Evolutionary conservation across 2,888 invertebrate genomes (phyloP).

Genomic region (Cynaeus angustus): DNA sequence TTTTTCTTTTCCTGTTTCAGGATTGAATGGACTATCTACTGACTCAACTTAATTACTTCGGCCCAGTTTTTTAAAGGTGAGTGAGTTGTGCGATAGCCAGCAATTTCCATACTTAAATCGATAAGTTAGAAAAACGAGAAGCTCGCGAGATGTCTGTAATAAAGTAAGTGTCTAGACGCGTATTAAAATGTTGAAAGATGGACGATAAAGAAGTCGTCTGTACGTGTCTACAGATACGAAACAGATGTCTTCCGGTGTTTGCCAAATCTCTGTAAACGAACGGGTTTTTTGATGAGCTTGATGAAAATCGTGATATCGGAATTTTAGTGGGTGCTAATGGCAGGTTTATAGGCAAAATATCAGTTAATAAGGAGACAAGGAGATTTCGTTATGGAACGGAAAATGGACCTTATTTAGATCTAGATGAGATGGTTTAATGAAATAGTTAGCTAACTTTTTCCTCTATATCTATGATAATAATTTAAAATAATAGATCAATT

Average conservation of each 20-base stretch:
- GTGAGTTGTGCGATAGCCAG: neutral
- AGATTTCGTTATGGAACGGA: too few relatives aligned
- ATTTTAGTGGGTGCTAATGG: neutral
- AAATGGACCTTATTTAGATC: too few relatives aligned
- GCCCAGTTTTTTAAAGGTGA: slow-evolving; percentile 35
- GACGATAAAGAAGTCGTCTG: slow-evolving; percentile 22
- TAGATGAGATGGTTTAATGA: too few relatives aligned
- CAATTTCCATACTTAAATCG: slow-evolving; percentile 19
- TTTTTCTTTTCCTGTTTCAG: slow-evolving; percentile 20
- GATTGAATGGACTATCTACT: slow-evolving; percentile 31
- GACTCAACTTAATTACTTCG: slow-evolving; percentile 13
- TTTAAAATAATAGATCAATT: too few relatives aligned
- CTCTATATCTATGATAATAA: too few relatives aligned
- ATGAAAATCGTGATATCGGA: neutral
- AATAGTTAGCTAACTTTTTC: too few relatives aligned
- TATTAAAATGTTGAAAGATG: slow-evolving; percentile 24
- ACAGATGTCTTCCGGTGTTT: slow-evolving; percentile 38
- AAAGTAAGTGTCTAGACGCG: slow-evolving; percentile 34
- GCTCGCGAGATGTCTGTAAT: slow-evolving; percentile 4
- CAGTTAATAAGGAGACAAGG: too few relatives aligned
- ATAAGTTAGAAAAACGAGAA: neutral
- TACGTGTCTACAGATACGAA: slow-evolving; percentile 15
- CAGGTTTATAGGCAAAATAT: neutral
- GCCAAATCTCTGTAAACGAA: slow-evolving; percentile 19
- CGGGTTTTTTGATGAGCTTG: neutral